phyloP scores from a whole-genome alignment of 2,888 invertebrate genomes.

The Matsumyia berberina region DNA sequence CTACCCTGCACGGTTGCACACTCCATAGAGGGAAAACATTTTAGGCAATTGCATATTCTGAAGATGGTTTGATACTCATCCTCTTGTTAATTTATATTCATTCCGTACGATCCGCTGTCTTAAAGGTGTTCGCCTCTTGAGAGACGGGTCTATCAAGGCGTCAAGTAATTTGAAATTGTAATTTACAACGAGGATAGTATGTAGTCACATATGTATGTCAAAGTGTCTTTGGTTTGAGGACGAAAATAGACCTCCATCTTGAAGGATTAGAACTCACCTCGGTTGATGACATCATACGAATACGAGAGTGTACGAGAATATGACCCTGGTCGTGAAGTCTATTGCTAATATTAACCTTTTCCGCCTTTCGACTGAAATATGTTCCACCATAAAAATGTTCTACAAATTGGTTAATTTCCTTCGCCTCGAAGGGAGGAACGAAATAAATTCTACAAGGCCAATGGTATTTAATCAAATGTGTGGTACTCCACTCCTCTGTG shows the following conservation, averaged over 20 bases:
- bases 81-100: conserved; percentile 68
- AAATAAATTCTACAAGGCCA: conserved; percentile 58
- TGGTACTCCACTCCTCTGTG: neutral
- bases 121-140: conserved; percentile 30
- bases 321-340: conserved; percentile 1
- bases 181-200: conserved; percentile 43
- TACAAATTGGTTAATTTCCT: conserved; percentile 65
- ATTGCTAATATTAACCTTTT: conserved; percentile 39
- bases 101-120: conserved; percentile 32
- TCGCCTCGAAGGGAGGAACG: conserved; percentile 2
- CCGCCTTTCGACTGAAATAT: conserved; percentile 34
- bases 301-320: too few species aligned
- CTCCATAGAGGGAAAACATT: conserved; percentile 19
- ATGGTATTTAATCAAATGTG: conserved; percentile 61
- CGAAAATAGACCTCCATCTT: too few species aligned
- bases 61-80: conserved; percentile 39
- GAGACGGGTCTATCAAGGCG: conserved; percentile 55
- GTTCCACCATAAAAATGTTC: conserved; percentile 47
- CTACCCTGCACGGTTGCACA: neutral
- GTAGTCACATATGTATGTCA: conserved; percentile 19
- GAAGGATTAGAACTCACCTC: neutral
- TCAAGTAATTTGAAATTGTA: conserved; percentile 73
- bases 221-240: neutral
- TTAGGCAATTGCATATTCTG: conserved; percentile 47
- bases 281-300: conserved; percentile 28